Conservation (phyloP, 2,797 vertebrate species). For the Acanthornis magna region DNA sequence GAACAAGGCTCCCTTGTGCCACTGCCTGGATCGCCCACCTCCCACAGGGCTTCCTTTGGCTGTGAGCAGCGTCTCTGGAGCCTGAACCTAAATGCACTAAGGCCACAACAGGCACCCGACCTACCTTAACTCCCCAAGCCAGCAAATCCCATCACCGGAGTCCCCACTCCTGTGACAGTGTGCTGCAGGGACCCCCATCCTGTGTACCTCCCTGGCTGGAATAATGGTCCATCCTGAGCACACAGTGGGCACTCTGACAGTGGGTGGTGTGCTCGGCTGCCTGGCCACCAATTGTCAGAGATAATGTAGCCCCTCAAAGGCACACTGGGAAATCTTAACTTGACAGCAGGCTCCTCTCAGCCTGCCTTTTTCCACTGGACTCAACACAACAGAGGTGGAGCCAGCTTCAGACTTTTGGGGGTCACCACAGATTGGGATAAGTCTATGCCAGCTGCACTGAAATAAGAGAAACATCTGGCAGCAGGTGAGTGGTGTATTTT, state of each 20-base stretch:
- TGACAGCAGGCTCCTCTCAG: background rate
- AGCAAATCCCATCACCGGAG: rapidly evolving
- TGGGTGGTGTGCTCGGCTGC: background rate
- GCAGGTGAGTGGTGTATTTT: background rate
- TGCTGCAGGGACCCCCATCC: background rate
- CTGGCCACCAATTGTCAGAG: background rate
- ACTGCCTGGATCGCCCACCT: background rate
- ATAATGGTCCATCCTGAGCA: background rate
- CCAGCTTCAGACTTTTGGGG: background rate
- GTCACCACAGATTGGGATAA: background rate
- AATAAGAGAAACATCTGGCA: background rate
- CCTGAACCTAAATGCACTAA: background rate
- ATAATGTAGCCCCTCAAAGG: background rate
- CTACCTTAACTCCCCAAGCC: background rate
- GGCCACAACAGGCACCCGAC: background rate
- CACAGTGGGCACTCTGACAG: background rate
- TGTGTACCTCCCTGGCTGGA: background rate
- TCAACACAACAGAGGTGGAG: background rate
- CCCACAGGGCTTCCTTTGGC: background rate
- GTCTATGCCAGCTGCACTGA: background rate
- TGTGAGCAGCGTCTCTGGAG: background rate
- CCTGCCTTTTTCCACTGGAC: background rate
- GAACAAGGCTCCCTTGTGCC: background rate
- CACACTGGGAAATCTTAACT: background rate
- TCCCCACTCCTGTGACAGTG: background rate